Base-by-base conservation (phyloP, 2,113 vertebrate species). In the Natator depressus region DNA sequence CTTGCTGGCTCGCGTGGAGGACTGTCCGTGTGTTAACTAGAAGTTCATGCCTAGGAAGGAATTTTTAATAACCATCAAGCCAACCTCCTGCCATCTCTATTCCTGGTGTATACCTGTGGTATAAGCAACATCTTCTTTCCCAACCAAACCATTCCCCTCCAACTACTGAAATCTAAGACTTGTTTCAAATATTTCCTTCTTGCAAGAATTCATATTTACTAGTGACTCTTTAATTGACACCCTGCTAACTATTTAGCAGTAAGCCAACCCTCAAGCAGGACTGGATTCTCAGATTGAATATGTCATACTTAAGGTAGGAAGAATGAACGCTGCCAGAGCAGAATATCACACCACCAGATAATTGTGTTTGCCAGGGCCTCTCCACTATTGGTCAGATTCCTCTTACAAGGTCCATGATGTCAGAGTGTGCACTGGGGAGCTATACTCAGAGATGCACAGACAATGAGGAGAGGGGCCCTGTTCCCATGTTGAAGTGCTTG, bases 61-160 rank as follows among this genome's bases (percentile, higher is more conserved):
- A 69, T 95, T 95, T 88, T 89, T 94, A 95, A 22, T 38, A 19
- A 69, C 31, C 31, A 19, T n/a, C 62, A 69, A 91, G 87, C 75
- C 42, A 47, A 19, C n/a, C 19, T 46, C 42, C 42, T 78, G 75
- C 42, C 75, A 27, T 78, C 12, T 25, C 38, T 78, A 11, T 47
- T 47, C 42, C 42, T 27, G 3, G 90, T 84, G 85, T 6, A 0
- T 91, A 89, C 91, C 94, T 92, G 93, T 89, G 80, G 92, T 65
- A 46, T 93, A 91, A 97, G 93, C 92, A 93, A 85, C 75, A 85
- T 82, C 85, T 95, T 27, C 85, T 94, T 88, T 96, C 95, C 89
- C 91, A 95, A 93, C 95, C 87, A 95, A 95, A 94, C 35, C 51
- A 91, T 89, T 95, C 93, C 95, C 57, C 65, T 95, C 94, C 95